Conservation (phyloP, 2,113 vertebrate species). For the Synchiropus splendidus region DNA sequence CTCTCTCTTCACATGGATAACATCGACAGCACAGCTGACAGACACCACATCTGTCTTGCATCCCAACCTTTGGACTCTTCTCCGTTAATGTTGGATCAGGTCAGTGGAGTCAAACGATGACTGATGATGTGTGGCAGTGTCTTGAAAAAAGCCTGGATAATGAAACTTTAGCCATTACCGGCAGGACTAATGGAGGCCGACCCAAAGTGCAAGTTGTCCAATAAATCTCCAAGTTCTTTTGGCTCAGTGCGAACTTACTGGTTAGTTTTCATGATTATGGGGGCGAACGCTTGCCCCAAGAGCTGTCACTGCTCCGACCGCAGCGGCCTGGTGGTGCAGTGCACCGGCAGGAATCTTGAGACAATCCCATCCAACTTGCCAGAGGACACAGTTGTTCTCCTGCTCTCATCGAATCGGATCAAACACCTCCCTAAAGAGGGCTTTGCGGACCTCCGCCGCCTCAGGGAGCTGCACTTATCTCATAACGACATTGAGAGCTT, state of each 20-base stretch:
- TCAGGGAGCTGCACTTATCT: slow-evolving; percentile 78
- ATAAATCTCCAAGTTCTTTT: slow-evolving; percentile 2
- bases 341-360: slow-evolving; percentile 70
- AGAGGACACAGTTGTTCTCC: slow-evolving; percentile 65
- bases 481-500: slow-evolving; percentile 74
- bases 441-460: slow-evolving; percentile 69
- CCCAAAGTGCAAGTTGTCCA: slow-evolving; percentile 10
- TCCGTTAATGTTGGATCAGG: background rate
- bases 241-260: slow-evolving; percentile 7
- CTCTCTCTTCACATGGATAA: background rate
- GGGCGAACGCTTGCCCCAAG: slow-evolving; percentile 60
- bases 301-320: slow-evolving; percentile 73
- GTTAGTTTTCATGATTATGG: slow-evolving; percentile 12
- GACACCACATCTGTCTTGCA: slow-evolving; percentile 4
- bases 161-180: background rate
- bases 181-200: slow-evolving; percentile 32
- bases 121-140: background rate
- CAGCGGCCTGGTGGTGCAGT: slow-evolving; percentile 70
- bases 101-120: background rate
- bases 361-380: slow-evolving; percentile 75
- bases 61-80: slow-evolving; percentile 2
- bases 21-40: background rate
- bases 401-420: slow-evolving; percentile 78
- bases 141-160: background rate
- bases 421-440: slow-evolving; percentile 70